These are phyloP conservation scores for Machimus rusticus DNA, from an alignment of 2,888 invertebrate genomes.

Conservation along the genomic window DNA sequence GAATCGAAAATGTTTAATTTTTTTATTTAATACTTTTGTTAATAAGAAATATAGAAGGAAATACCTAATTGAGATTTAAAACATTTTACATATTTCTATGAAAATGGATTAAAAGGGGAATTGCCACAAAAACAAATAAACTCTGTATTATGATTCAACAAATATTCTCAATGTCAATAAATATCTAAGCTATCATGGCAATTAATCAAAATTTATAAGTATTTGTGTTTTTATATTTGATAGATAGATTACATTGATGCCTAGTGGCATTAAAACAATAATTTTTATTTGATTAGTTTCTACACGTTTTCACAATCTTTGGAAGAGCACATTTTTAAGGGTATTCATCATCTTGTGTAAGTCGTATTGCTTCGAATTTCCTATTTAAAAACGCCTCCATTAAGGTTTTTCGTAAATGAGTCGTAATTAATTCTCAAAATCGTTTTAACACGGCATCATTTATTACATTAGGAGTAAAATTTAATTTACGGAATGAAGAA, in stretches of 20 bases:
- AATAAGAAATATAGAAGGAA: not conserved
- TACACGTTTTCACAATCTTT: not conserved
- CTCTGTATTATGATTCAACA: not conserved
- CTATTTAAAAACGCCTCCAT: no score
- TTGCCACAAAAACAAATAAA: not conserved
- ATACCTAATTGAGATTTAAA: not conserved
- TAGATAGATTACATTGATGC: not conserved
- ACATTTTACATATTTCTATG: not conserved
- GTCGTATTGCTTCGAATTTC: no score
- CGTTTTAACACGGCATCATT: no score
- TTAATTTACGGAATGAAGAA: no score
- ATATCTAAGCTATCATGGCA: not conserved
- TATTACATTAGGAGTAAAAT: no score
- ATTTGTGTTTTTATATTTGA: not conserved
- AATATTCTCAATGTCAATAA: not conserved
- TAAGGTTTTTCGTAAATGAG: no score
- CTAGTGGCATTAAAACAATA: not conserved
- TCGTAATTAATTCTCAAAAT: no score
- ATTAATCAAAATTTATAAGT: not conserved
- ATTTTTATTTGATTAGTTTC: not conserved
- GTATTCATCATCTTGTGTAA: no score
- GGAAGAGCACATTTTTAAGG: no score
- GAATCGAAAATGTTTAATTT: not conserved
- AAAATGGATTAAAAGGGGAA: not conserved
- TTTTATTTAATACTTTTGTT: no score